These are phyloP conservation scores for Erythrolamprus reginae DNA, from an alignment of 2,113 vertebrate genomes.

Conservation along the genomic window DNA sequence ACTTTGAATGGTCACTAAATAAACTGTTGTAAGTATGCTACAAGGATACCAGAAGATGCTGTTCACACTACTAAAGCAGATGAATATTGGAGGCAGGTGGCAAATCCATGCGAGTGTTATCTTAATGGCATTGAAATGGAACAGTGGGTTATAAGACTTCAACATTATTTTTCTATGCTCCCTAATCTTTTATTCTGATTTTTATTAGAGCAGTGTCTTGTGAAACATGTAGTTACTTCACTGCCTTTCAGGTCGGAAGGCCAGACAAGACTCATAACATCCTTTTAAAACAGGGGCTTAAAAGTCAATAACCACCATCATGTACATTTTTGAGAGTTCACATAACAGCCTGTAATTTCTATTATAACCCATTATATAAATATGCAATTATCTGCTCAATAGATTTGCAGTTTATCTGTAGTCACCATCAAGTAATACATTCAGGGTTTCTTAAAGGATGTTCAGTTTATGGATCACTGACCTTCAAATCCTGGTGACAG, in stretches of 20 bases:
- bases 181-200: background rate
- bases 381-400: conserved; percentile 29
- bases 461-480: conserved; percentile 36
- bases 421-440: conserved; percentile 25
- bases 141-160: background rate
- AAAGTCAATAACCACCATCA: background rate
- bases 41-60: background rate
- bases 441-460: conserved; percentile 19
- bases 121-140: background rate
- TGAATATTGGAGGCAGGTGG: background rate
- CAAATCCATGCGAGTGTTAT: background rate
- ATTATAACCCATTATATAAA: conserved; percentile 28
- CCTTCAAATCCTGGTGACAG: conserved; percentile 30
- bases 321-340: conserved; percentile 5
- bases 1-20: background rate
- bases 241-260: background rate
- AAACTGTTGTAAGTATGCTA: background rate
- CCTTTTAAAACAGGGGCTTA: background rate
- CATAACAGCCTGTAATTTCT: conserved; percentile 28
- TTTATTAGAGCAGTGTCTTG: background rate
- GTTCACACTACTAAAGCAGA: background rate
- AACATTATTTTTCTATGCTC: background rate
- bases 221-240: rapidly evolving
- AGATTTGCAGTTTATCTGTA: conserved; percentile 23
- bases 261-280: background rate